Evolutionary conservation across 2,797 vertebrate species (phyloP).

Genomic region (Varecia variegata): DNA sequence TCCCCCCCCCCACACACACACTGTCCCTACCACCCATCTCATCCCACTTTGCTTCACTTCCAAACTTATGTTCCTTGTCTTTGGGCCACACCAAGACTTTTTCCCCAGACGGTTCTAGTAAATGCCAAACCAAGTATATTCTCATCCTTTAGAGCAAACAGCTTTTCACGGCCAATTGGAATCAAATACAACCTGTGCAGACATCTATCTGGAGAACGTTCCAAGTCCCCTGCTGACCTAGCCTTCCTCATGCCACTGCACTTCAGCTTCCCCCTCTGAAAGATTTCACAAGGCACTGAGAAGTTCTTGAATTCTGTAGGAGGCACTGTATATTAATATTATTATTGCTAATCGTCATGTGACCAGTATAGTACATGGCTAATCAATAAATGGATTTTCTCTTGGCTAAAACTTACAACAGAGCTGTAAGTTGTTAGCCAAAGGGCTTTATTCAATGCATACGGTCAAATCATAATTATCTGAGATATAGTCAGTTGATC

Average conservation of each 20-base stretch:
- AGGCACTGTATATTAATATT: neutral
- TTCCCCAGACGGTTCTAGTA: neutral
- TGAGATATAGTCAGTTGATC: neutral
- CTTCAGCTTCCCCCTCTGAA: neutral
- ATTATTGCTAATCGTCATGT: neutral
- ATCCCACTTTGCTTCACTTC: neutral
- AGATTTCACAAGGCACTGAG: neutral
- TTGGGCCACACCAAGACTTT: neutral
- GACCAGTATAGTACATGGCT: neutral
- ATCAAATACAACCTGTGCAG: neutral
- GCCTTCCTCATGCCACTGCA: neutral
- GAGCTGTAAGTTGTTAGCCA: neutral
- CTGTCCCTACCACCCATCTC: neutral
- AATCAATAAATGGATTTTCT: constrained; percentile 15
- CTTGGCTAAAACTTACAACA: neutral
- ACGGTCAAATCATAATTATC: neutral
- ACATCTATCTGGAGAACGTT: neutral
- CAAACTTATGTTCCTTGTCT: neutral
- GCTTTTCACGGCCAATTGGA: neutral
- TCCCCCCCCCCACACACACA: too few relatives aligned
- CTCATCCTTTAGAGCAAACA: neutral
- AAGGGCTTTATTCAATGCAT: neutral
- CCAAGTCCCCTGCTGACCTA: neutral
- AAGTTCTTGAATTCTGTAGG: neutral
- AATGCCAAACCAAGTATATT: neutral